Conservation (phyloP, 2,113 vertebrate species). For the Mastomys coucha region DNA sequence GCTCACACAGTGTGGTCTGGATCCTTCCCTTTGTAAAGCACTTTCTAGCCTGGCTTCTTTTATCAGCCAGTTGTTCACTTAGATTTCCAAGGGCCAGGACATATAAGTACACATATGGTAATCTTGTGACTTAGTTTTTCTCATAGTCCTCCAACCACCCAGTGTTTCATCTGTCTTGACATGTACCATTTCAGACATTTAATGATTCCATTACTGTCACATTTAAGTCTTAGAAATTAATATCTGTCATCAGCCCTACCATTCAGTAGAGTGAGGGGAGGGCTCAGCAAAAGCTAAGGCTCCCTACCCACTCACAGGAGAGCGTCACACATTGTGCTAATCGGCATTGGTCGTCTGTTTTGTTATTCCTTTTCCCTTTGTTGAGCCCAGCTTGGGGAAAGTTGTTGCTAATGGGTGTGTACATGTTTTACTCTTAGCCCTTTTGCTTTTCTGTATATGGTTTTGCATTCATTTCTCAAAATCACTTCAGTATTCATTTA, state of each 20-base stretch:
- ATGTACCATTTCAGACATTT: slow-evolving; percentile 62
- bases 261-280: slow-evolving; percentile 4
- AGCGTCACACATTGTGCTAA: neutral
- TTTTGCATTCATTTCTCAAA: slow-evolving; percentile 87
- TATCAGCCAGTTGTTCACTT: neutral
- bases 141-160: neutral
- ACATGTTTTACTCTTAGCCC: slow-evolving; percentile 83
- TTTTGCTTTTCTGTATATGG: slow-evolving; percentile 86
- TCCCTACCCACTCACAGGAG: neutral
- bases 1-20: neutral
- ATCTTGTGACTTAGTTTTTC: neutral
- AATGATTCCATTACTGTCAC: slow-evolving; percentile 50
- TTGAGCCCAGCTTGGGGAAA: slow-evolving; percentile 62
- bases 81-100: neutral
- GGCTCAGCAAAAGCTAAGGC: neutral
- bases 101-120: neutral
- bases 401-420: slow-evolving; percentile 66
- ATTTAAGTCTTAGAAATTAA: slow-evolving; percentile 44
- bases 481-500: slow-evolving; percentile 92
- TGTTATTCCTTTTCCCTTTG: slow-evolving; percentile 41
- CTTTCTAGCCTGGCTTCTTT: neutral
- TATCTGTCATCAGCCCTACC: slow-evolving; percentile 60
- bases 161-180: slow-evolving; percentile 61
- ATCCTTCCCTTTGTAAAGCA: neutral
- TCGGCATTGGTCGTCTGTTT: slow-evolving; percentile 54